Conservation (phyloP, 2,888 invertebrate species). For the Chrysomela aeneicollis region DNA sequence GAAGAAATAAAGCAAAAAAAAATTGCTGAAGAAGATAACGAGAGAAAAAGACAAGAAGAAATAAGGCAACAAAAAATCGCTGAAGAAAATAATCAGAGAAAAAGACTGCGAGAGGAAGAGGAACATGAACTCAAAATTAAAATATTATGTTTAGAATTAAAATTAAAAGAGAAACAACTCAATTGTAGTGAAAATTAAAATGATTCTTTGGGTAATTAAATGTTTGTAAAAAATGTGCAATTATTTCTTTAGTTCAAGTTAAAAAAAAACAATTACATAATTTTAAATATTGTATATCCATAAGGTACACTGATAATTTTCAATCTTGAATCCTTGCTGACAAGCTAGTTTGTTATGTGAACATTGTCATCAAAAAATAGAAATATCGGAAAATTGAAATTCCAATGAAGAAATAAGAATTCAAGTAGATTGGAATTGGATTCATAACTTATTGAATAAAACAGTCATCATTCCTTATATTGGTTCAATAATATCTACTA, state of each 20-base stretch:
- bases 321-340: background rate
- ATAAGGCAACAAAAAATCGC: too few relatives aligned
- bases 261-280: background rate
- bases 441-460: too few relatives aligned
- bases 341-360: background rate
- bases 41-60: constrained; percentile 8
- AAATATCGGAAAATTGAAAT: too few relatives aligned
- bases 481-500: background rate
- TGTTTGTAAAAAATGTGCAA: too few relatives aligned
- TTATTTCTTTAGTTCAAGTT: constrained; percentile 8
- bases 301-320: background rate
- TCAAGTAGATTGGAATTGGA: too few relatives aligned
- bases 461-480: too few relatives aligned
- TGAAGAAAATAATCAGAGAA: background rate
- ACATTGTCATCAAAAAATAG: too few relatives aligned
- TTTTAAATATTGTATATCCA: too few relatives aligned
- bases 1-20: constrained; percentile 6
- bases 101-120: background rate
- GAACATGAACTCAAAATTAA: constrained; percentile 9
- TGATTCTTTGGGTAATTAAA: background rate
- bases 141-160: constrained; percentile 11
- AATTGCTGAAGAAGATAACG: constrained; percentile 10
- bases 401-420: too few relatives aligned
- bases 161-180: constrained; percentile 13
- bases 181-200: background rate